Evolutionary conservation across 1,140 invertebrate genomes (phyloP).

Genomic region (Charaxes varanes): DNA sequence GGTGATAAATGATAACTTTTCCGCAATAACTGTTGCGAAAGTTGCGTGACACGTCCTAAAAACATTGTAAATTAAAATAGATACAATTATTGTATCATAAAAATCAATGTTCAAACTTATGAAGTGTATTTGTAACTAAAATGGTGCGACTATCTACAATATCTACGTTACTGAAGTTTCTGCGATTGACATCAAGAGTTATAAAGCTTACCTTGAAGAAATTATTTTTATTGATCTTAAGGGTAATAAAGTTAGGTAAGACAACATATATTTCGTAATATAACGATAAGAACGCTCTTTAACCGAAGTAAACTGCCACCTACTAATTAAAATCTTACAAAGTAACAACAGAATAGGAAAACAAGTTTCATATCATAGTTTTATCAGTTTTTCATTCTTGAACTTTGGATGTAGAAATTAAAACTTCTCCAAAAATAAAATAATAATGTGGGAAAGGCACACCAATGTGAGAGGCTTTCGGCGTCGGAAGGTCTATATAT

Average conservation of each 20-base stretch:
- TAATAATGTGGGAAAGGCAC: too few relatives aligned
- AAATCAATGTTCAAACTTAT: neutral
- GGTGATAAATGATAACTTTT: constrained; percentile 47
- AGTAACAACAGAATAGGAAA: too few relatives aligned
- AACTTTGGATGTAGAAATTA: too few relatives aligned
- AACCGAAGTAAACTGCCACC: too few relatives aligned
- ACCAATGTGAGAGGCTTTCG: too few relatives aligned
- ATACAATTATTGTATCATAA: neutral
- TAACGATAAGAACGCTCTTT: too few relatives aligned
- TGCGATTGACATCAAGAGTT: constrained; percentile 9
- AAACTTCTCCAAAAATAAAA: too few relatives aligned
- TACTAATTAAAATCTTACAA: too few relatives aligned
- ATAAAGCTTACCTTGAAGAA: constrained; percentile 13
- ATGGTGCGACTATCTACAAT: constrained; percentile 3
- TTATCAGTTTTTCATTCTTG: too few relatives aligned
- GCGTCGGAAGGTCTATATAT: too few relatives aligned
- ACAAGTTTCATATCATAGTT: too few relatives aligned
- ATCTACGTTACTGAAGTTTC: constrained; percentile 8
- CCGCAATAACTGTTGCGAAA: constrained; percentile 17
- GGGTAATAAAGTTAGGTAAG: constrained; percentile 18
- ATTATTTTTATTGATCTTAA: constrained; percentile 12
- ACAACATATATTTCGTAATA: neutral
- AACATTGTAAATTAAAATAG: constrained; percentile 37
- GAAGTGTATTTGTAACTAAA: too few relatives aligned
- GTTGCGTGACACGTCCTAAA: constrained; percentile 36